Conservation (phyloP, 2,113 vertebrate genomes). For the Chamaetylas fuelleborni region DNA sequence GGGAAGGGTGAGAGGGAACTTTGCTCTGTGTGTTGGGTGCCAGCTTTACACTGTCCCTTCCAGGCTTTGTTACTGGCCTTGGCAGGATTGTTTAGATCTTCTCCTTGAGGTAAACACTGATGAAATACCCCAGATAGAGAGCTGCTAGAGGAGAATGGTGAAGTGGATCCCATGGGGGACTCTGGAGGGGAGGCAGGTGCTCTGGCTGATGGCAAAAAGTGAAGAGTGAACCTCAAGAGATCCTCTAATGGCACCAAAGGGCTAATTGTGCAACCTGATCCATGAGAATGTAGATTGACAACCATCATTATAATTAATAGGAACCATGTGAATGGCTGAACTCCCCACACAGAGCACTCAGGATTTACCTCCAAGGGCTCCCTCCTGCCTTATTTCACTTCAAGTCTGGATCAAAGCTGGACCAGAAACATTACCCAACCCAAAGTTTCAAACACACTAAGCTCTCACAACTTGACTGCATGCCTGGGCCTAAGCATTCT, state of each 20-base stretch:
- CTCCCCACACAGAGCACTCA: not conserved
- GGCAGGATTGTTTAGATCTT: not conserved
- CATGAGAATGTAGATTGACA: not conserved
- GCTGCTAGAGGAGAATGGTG: not conserved
- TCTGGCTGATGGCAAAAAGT: conserved; percentile 11
- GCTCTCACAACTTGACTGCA: not conserved
- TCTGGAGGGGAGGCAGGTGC: not conserved
- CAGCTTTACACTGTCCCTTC: not conserved
- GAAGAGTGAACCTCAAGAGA: conserved; percentile 13
- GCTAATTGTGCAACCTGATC: not conserved
- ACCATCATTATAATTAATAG: not conserved
- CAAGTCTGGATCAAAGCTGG: not conserved
- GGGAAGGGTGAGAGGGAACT: not conserved
- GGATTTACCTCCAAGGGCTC: not conserved
- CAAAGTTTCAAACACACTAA: not conserved
- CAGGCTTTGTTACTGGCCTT: not conserved
- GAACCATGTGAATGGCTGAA: not conserved
- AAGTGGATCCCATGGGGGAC: not conserved
- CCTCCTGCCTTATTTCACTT: not conserved
- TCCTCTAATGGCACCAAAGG: not conserved
- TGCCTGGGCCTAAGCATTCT: not conserved
- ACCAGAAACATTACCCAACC: not conserved
- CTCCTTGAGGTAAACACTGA: not conserved
- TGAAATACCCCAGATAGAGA: not conserved
- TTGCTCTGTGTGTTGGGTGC: no score